Base-by-base conservation (phyloP, 2,797 vertebrate genomes). In the Clamator glandarius region DNA sequence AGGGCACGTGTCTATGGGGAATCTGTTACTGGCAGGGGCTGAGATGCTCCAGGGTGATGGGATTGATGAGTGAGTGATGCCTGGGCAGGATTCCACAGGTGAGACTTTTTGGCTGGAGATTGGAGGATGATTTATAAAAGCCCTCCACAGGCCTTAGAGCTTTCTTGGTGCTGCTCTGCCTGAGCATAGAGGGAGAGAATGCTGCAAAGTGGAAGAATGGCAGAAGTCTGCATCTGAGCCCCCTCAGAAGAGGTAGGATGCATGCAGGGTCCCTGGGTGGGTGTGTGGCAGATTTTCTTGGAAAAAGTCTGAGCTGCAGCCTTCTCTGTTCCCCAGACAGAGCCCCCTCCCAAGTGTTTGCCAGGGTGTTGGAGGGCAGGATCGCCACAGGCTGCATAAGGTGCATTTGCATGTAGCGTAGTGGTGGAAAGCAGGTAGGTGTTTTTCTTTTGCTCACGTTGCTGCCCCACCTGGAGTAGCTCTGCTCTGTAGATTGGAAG, bases 71-170 rank as follows among this genome's bases (percentile, higher is more conserved):
- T 7, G 23, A 73, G 35, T 1, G 8, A 44, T 16, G 13, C 33
- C 61, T 41, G 74, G n/a, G 75, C 15, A 55, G n/a, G 48, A 58
- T 18, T 31, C 13, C 31, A 4, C 63, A 54, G 78, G 31, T 80
- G 69, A n/a, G 6, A 5, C 20, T 17, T 10, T 8, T 4, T 8
- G 10, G n/a, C 35, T 36, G 44, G 35, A 7, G 9, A 3, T 15
- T 28, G 26, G 6, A 20, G n/a, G 17, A 10, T 5, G 5, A 50
- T 24, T 36, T 62, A 84, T 76, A 84, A 90, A 54, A 31, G 18
- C 58, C 33, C 31, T 16, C 25, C 15, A 20, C 1, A 0, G 3
- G 0, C 3, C 4, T 4, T 1, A 2, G 4, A 5, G 2, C 3
- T 0, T 0, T 21, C 52, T 19, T 12, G 8, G 15, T 75, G 68